Conservation (phyloP, 1,140 invertebrate species). For the Stegodyphus dumicola region DNA sequence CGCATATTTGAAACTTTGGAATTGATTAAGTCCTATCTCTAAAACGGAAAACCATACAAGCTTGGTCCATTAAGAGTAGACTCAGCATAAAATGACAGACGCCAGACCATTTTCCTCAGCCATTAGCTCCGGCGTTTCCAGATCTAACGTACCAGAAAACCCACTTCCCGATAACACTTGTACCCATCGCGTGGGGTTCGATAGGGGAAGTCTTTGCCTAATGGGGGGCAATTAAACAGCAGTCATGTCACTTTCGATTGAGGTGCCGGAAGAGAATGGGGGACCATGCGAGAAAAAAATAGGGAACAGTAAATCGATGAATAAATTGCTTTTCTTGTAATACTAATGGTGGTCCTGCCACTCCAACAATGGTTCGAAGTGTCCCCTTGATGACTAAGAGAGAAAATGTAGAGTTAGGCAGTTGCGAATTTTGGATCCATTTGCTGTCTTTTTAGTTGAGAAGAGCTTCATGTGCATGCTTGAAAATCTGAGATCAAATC, state of each 20-base stretch:
- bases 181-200: not conserved
- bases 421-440: too few species aligned
- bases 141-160: constrained; percentile 51
- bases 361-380: too few species aligned
- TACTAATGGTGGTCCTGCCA: not conserved
- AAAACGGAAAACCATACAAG: too few species aligned
- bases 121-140: constrained; percentile 30
- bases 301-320: not conserved
- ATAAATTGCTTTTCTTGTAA: constrained; percentile 4
- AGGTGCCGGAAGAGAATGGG: not conserved
- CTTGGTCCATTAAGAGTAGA: too few species aligned
- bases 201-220: not conserved
- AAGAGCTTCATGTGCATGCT: too few species aligned
- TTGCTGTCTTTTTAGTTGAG: too few species aligned
- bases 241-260: constrained; percentile 52
- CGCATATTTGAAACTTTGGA: too few species aligned
- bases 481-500: too few species aligned
- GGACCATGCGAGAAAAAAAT: too few species aligned
- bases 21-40: too few species aligned
- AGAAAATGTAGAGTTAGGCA: too few species aligned
- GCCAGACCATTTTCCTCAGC: constrained; percentile 6
- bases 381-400: too few species aligned
- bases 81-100: constrained; percentile 27
- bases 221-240: constrained; percentile 50
- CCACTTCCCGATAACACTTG: constrained; percentile 52